Percentiles rank a stretch among this genome's conserved stretches.
phyloP scores from a whole-genome alignment of 1,140 invertebrate species.

The Dolichoris vasculosae region DNA sequence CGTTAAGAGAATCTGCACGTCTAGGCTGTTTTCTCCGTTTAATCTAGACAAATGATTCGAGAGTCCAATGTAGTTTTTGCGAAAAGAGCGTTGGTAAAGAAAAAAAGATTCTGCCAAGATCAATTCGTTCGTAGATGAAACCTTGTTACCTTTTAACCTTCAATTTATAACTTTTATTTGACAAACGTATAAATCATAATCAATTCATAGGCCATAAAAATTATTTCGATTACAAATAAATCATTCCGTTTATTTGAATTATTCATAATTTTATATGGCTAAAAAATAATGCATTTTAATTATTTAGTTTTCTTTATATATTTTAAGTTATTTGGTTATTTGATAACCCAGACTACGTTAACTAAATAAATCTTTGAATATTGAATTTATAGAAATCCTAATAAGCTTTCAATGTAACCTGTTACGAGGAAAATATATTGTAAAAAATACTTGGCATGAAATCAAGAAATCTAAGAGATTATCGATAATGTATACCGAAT shows the following conservation, averaged over 20 bases:
- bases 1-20: background rate
- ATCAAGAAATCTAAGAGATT: background rate
- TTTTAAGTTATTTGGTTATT: too few species aligned
- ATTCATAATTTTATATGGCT: background rate
- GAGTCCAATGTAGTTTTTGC: constrained; percentile 33
- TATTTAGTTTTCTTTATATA: background rate
- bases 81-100: constrained; percentile 38
- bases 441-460: background rate
- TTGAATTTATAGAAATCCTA: too few species aligned
- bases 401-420: too few species aligned
- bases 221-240: background rate
- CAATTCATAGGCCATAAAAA: background rate
- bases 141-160: constrained; percentile 1
- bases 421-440: background rate
- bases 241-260: background rate
- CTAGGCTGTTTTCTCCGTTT: constrained; percentile 48
- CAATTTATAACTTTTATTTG: background rate
- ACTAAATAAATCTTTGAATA: too few species aligned
- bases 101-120: constrained; percentile 15
- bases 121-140: constrained; percentile 9
- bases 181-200: background rate
- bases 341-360: too few species aligned
- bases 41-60: constrained; percentile 63
- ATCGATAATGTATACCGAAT: background rate
- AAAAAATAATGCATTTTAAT: background rate